Base-by-base conservation (phyloP, 1,140 invertebrate genomes). In the Drosophila rhopaloa region DNA sequence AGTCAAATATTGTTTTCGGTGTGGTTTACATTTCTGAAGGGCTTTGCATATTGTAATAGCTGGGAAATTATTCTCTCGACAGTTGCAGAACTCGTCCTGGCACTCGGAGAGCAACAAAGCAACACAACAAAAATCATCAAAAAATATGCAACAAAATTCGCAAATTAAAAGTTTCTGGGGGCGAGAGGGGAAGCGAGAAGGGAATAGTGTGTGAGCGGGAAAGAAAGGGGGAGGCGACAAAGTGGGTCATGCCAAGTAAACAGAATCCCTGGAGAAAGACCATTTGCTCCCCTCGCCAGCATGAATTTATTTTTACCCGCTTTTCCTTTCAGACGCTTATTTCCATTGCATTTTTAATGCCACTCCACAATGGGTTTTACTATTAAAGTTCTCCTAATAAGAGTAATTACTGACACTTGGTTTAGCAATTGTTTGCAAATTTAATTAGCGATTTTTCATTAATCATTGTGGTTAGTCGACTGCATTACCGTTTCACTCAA, bases 121-220 rank as follows among this genome's bases (percentile, higher is more conserved):
- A 6, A 13, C 35, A 38, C 51, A 71, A 70, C 63, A 71, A 57
- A 70, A 70, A 57, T 70, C 67, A 43, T 43, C 51, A 71, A 68
- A 71, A 76, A 75, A 76, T 84, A 58, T 72, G 59, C 72, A 61
- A 85, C 81, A 84, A 84, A 84, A 84, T 84, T 84, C 63, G 14
- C 73, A 84, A 84, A 84, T 84, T 84, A 81, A 85, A 85, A 85
- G 74, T 85, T 81, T 24, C 57, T 37, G 53, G 9, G 29, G 44
- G 29, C 9, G 27, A 35, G 27, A 35, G 56, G 41, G 8, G 19
- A 29, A 72, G 16, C 16, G 54, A 24, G 43, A 44, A 24, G 14
- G 61, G 24, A 19, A 29, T 8, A 44, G 27, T n/a, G 32, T 8
- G 68, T 58, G 54, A 47, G 9, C 11, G 44, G 1, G 44, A 27